Evolutionary conservation across 2,888 invertebrate species (phyloP).

Genomic region (Eristalis pertinax): DNA sequence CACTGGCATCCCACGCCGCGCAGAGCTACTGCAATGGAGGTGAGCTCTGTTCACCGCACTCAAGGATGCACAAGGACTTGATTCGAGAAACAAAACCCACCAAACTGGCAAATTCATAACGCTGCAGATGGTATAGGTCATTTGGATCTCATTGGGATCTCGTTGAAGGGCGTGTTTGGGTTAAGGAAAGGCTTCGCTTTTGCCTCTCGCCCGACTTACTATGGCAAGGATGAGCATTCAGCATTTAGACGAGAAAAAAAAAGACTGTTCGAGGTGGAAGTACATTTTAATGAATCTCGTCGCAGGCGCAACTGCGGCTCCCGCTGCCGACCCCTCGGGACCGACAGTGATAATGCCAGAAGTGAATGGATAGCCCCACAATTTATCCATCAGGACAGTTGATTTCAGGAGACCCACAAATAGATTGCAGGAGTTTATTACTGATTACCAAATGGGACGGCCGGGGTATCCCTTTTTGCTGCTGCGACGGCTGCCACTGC

Average conservation of each 20-base stretch:
- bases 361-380: constrained; percentile 27
- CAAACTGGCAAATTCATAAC: not conserved
- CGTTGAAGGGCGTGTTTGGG: constrained; percentile 39
- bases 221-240: constrained; percentile 20
- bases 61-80: constrained; percentile 4
- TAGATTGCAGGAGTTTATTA: constrained; percentile 26
- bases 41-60: not conserved
- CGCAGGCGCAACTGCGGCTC: not conserved
- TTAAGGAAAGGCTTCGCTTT: constrained; percentile 20
- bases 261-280: constrained; percentile 28
- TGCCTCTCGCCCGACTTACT: not conserved
- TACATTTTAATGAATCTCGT: constrained; percentile 43
- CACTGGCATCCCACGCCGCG: not conserved
- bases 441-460: constrained; percentile 32
- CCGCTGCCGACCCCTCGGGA: not conserved
- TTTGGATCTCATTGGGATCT: constrained; percentile 51
- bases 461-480: constrained; percentile 14
- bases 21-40: constrained; percentile 10
- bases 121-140: constrained; percentile 1
- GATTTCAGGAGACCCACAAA: constrained; percentile 31
- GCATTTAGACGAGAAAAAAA: not conserved
- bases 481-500: not conserved
- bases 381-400: constrained; percentile 53
- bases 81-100: not conserved
- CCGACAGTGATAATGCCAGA: not conserved